Conservation (phyloP, 2,888 invertebrate genomes). For the Caenorhabditis plicata region DNA sequence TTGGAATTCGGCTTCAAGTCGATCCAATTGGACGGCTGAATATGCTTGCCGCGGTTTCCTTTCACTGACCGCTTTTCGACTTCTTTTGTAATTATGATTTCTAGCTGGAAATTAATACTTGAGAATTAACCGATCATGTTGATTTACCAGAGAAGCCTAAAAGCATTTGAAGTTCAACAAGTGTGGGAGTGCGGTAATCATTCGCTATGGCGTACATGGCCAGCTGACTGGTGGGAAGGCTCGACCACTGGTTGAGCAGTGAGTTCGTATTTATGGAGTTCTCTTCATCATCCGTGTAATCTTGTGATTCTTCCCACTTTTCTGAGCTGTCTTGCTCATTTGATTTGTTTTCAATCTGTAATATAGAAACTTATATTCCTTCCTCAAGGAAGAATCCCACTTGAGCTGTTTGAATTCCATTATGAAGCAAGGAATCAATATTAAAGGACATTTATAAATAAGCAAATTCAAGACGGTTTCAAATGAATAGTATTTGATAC, state of each 20-base stretch:
- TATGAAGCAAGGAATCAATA: slow-evolving; percentile 26
- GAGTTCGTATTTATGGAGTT: neutral
- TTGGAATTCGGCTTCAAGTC: slow-evolving; percentile 89
- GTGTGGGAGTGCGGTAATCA: slow-evolving; percentile 48
- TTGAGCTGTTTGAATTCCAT: too few species aligned
- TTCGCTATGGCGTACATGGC: slow-evolving; percentile 47
- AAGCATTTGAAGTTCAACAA: slow-evolving; percentile 63
- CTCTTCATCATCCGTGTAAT: slow-evolving; percentile 8
- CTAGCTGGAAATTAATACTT: slow-evolving; percentile 66
- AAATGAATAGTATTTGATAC: slow-evolving; percentile 17
- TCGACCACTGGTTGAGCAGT: slow-evolving; percentile 8
- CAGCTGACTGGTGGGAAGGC: slow-evolving; percentile 34
- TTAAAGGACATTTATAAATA: slow-evolving; percentile 31
- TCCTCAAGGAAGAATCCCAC: too few species aligned
- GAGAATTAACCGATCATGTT: neutral
- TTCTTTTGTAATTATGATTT: slow-evolving; percentile 78
- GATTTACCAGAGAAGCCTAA: slow-evolving; percentile 47
- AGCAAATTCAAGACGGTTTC: slow-evolving; percentile 2
- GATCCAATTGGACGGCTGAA: slow-evolving; percentile 87
- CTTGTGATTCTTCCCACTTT: slow-evolving; percentile 13
- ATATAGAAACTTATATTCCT: too few species aligned
- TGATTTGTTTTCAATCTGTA: slow-evolving; percentile 6
- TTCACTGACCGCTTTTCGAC: slow-evolving; percentile 84
- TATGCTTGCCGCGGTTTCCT: slow-evolving; percentile 94
- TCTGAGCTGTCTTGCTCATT: slow-evolving; percentile 8